Evolutionary conservation across 2,888 invertebrate genomes (phyloP), one percentile per base, ranked within the genome.

Genomic region (Sesia apiformis): DNA sequence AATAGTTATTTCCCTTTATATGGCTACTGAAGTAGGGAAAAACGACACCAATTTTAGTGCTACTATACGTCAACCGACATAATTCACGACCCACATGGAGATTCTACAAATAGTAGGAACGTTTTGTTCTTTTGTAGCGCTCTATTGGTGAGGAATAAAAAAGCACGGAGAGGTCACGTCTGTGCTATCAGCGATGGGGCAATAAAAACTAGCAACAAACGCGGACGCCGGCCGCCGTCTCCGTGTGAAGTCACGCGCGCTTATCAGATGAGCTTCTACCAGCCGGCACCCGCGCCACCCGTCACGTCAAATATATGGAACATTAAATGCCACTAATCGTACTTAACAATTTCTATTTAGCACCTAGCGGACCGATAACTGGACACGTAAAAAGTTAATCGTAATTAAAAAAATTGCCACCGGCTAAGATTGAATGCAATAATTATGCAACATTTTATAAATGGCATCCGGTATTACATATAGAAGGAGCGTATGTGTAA

Each of bases 11-110:
- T 81, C 71, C 78, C 38, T 55, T 76, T 69, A 74, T 76, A 72
- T 68, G 67, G 84, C 86, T 84, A 74, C 85, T 81, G 84, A 78
- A 80, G 74, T 69, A 76, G 74, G 72, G 72, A 68, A 55, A 60
- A 58, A 58, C 58, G 63, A 65, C 66, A 69, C 68, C 63, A 67
- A 69, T 77, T 76, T 74, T 73, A 75, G 67, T 74, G 70, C 65
- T 57, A 63, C 64, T 63, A 70, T 72, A 74, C 69, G 74, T 77
- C 68, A 69, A 72, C 65, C 62, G 62, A 61, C 61, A 55, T 53
- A 58, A 56, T 46, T 53, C 51, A 39, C 61, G 57, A 56, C 61
- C 65, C 63, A 69, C 66, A 63, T 60, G 57, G 53, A 61, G 57
- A 64, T 64, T 63, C 61, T 50, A 50, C 46, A 46, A 38, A 42